Percentiles rank a stretch among this genome's conserved stretches.
phyloP scores from a whole-genome alignment of 1,140 invertebrate genomes.

The Ceratitis capitata region DNA sequence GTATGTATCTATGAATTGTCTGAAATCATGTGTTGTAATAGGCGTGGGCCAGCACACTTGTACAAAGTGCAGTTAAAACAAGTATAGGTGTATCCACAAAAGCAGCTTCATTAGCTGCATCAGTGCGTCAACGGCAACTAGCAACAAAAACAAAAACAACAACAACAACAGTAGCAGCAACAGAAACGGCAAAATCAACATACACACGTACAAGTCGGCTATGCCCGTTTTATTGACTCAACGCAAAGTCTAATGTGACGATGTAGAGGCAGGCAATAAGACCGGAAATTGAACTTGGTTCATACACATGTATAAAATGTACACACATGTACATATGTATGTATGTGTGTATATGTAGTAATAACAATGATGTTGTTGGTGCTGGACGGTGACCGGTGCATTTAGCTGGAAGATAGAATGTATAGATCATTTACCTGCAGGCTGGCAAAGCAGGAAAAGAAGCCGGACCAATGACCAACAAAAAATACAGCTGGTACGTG shows the following conservation, averaged over 20 bases:
- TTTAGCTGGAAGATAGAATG: not conserved
- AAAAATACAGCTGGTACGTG: too few species aligned
- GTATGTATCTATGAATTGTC: not conserved
- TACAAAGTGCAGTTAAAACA: slow-evolving; percentile 35
- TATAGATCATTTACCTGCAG: slow-evolving; percentile 11
- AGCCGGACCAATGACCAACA: not conserved
- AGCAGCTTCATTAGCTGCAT: slow-evolving; percentile 27
- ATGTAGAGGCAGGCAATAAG: slow-evolving; percentile 51
- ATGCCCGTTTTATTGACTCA: not conserved
- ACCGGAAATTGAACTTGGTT: slow-evolving; percentile 64
- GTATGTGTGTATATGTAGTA: not conserved
- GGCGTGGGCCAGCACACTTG: slow-evolving; percentile 30
- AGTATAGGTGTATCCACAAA: slow-evolving; percentile 6
- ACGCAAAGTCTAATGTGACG: slow-evolving; percentile 5
- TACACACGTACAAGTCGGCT: too few species aligned
- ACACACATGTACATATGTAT: not conserved
- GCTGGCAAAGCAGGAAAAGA: not conserved
- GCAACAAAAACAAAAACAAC: not conserved
- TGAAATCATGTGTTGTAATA: slow-evolving; percentile 24
- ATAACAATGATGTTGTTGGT: not conserved
- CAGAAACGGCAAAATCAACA: not conserved
- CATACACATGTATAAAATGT: slow-evolving; percentile 44
- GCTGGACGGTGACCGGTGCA: not conserved
- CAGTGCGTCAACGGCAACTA: not conserved
- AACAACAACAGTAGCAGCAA: not conserved